These are phyloP conservation scores for Craterocephalus amniculus DNA, from an alignment of 2,797 vertebrate species.

Conservation along the genomic window DNA sequence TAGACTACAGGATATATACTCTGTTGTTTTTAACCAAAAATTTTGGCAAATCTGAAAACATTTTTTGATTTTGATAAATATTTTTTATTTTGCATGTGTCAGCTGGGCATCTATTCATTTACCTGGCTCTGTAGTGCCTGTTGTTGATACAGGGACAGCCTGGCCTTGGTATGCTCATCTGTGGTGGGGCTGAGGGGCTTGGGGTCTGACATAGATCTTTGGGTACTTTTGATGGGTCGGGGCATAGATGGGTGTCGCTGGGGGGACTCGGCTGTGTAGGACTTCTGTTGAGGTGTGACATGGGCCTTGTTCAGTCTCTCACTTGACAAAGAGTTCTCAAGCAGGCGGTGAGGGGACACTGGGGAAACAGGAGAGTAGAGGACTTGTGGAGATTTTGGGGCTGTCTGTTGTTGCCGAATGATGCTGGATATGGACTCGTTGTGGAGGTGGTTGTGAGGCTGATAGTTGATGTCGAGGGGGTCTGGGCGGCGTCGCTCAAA, in stretches of 20 bases:
- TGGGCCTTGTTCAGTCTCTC: constrained; percentile 98
- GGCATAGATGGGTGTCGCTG: constrained; percentile 93
- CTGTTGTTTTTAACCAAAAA: not conserved
- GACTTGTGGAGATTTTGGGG: constrained; percentile 95
- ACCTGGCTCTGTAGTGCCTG: constrained; percentile 95
- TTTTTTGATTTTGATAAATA: not conserved
- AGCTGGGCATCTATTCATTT: constrained; percentile 60
- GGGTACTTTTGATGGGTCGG: constrained; percentile 96
- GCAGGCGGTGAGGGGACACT: constrained; percentile 92
- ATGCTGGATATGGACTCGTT: constrained; percentile 93
- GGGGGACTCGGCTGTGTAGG: constrained; percentile 89
- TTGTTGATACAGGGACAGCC: constrained; percentile 95
- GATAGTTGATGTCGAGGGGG: constrained; percentile 96
- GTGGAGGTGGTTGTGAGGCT: constrained; percentile 90
- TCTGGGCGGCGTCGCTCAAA: constrained; percentile 95
- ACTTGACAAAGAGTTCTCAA: constrained; percentile 93
- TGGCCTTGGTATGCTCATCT: constrained; percentile 93
- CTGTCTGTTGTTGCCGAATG: constrained; percentile 87
- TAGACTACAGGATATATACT: not conserved
- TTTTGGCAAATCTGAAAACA: not conserved
- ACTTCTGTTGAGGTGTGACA: constrained; percentile 95
- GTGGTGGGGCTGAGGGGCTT: constrained; percentile 97
- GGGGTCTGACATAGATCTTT: constrained; percentile 97
- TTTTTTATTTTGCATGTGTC: not conserved
- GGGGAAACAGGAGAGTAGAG: constrained; percentile 98